Percentiles rank a stretch among this genome's conserved stretches.
phyloP scores from a whole-genome alignment of 2,113 vertebrate species.

The Melanostigma gelatinosum region DNA sequence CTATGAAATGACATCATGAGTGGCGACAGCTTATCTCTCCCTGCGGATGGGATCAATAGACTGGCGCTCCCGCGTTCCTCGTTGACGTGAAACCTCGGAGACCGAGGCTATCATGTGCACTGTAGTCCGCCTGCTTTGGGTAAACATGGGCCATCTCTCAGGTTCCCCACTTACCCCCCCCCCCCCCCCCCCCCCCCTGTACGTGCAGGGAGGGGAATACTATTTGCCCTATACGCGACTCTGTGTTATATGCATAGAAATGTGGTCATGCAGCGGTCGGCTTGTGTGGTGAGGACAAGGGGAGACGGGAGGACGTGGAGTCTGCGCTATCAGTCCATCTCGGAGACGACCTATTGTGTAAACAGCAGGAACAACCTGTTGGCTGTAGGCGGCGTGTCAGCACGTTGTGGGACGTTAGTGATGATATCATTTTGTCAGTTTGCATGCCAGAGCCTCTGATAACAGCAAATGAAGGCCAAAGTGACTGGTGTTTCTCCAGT shows the following conservation, averaged over 20 bases:
- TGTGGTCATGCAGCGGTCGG: not conserved
- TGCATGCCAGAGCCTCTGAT: constrained; percentile 24
- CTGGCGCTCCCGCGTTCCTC: constrained; percentile 70
- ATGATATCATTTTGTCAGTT: constrained; percentile 49
- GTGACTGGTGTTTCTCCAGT: constrained; percentile 11
- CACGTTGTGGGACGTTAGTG: constrained; percentile 2
- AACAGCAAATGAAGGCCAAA: not conserved
- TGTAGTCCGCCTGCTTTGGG: constrained; percentile 54
- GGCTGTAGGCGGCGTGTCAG: constrained; percentile 54
- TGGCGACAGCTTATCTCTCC: constrained; percentile 81
- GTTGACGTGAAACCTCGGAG: constrained; percentile 61
- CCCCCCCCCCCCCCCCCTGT: not conserved
- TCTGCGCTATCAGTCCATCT: constrained; percentile 49
- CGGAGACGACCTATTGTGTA: constrained; percentile 59
- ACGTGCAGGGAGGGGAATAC: not conserved
- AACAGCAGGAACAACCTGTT: constrained; percentile 58
- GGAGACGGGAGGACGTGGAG: constrained; percentile 9
- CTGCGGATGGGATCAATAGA: constrained; percentile 75
- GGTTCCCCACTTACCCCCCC: not conserved
- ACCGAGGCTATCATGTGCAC: constrained; percentile 56
- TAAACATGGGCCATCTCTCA: constrained; percentile 56
- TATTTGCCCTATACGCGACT: not conserved
- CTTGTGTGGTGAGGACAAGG: not conserved
- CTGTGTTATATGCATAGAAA: not conserved
- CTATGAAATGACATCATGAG: constrained; percentile 71